Base-by-base conservation (phyloP, 2,888 invertebrate species). In the Muschampia plurimacula region DNA sequence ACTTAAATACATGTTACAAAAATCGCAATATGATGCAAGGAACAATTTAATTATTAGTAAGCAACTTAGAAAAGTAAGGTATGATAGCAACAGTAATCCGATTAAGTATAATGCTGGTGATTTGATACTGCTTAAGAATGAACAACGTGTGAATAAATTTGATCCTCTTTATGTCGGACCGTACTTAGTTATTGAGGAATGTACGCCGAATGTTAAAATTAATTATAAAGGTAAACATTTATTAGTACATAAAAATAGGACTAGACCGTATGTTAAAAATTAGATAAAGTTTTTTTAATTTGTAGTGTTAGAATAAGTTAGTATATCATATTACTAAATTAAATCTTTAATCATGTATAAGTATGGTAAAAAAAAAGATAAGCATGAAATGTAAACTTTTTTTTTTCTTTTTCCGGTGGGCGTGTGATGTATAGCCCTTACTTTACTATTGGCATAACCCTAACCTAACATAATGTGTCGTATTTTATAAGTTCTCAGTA, bases 1-100 rank as follows among this genome's bases (percentile, higher is more conserved):
- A 69, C 57, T 76, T 64, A 76, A 73, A 66, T 74, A 72, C 63
- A 63, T 69, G 67, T 55, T 44, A 67, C 71, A 73, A 59, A 67
- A 36, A 9, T 52, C 52, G 52, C 52, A 52, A 52, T 52, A 52
- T 15, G 76, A 76, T 60, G 76, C 73, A 15, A 67, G 44, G 46
- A 62, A 67, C 28, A 74, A 76, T 69, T 73, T 72, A 55, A 44
- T 68, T 36, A 57, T 67, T 1, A 73, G 69, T 62, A 74, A 74
- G 44, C 10, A 32, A 22, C 44, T 36, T 22, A 76, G 74, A 44
- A 76, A 75, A 67, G 1, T 3, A 32, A 15, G 36, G 0, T 75
- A 73, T 67, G 75, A 73, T 44, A 41, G 10, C 39, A 46, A 49
- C 12, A 6, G 36, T 12, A 75, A 69, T 32, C 60, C 71, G 10